A percentile compares a stretch with the other conserved stretches of the same genome.
These are phyloP conservation scores for Uromys caudimaculatus DNA, from an alignment of 2,797 vertebrate species.

Conservation along the genomic window DNA sequence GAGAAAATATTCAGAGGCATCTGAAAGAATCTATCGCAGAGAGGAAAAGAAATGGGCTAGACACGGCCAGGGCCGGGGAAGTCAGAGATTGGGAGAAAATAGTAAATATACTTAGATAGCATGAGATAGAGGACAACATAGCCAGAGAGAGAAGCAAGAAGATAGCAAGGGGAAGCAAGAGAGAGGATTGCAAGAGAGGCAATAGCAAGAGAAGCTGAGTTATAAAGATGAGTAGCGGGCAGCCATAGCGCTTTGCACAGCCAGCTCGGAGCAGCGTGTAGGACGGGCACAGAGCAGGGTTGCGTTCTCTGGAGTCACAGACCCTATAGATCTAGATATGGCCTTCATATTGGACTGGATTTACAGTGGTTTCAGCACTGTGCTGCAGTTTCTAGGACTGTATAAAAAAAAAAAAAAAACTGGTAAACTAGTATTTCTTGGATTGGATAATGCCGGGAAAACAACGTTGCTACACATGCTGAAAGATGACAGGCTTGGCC, in stretches of 20 bases:
- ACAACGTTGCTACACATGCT: constrained; percentile 99
- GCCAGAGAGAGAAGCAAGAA: neutral
- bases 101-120: neutral
- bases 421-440: constrained; percentile 99
- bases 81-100: neutral
- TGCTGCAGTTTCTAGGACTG: constrained; percentile 98
- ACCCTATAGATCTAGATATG: constrained; percentile 93
- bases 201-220: neutral
- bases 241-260: no score
- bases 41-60: neutral
- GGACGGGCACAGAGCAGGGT: no score
- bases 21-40: neutral
- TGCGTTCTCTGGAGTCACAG: constrained; percentile 80
- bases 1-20: neutral
- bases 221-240: neutral
- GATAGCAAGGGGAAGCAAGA: neutral
- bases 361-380: constrained; percentile 96
- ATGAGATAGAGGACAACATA: neutral
- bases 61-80: neutral
- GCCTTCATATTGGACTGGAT: constrained; percentile 97
- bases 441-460: constrained; percentile 99
- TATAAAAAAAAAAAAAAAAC: constrained; percentile 99
- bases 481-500: constrained; percentile 98
- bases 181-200: neutral
- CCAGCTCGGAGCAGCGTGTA: no score